A percentile compares a stretch with the other conserved stretches of the same genome.
Evolutionary conservation across 2,797 vertebrate genomes (phyloP).

Genomic region (Malurus splendens): DNA sequence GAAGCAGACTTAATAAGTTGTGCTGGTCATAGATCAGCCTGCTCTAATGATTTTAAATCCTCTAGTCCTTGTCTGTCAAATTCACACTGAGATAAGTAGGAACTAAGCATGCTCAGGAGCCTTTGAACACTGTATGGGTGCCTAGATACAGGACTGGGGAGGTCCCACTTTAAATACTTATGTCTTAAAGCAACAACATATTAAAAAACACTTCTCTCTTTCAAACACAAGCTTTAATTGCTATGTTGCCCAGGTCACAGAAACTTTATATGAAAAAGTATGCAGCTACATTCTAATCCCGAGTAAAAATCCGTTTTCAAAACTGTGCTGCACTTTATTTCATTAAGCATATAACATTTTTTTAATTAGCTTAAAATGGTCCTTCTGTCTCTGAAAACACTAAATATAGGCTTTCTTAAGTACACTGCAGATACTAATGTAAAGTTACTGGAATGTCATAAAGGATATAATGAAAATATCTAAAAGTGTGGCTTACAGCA

Average conservation of each 20-base stretch:
- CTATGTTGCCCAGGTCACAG: neutral
- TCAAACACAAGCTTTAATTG: neutral
- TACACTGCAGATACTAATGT: neutral
- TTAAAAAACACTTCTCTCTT: neutral
- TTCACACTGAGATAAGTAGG: slow-evolving; percentile 3
- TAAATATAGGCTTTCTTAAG: neutral
- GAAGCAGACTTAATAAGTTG: slow-evolving; percentile 3
- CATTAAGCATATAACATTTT: neutral
- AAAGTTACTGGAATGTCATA: neutral
- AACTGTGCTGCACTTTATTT: neutral
- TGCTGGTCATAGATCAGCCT: neutral
- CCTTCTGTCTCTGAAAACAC: neutral
- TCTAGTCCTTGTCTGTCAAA: slow-evolving; percentile 3
- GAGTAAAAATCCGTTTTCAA: neutral
- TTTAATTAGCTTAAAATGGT: neutral
- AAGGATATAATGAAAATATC: neutral
- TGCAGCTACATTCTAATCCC: neutral
- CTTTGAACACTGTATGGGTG: neutral
- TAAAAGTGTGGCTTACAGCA: neutral
- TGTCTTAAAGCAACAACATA: neutral
- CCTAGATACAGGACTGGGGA: neutral
- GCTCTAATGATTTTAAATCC: slow-evolving; percentile 8
- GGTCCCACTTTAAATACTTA: neutral
- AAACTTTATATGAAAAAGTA: neutral
- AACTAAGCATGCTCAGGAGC: neutral